A percentile compares a stretch with the other conserved stretches of the same genome.
Evolutionary conservation across 2,797 vertebrate genomes (phyloP).

Genomic region (Halcyon badia): DNA sequence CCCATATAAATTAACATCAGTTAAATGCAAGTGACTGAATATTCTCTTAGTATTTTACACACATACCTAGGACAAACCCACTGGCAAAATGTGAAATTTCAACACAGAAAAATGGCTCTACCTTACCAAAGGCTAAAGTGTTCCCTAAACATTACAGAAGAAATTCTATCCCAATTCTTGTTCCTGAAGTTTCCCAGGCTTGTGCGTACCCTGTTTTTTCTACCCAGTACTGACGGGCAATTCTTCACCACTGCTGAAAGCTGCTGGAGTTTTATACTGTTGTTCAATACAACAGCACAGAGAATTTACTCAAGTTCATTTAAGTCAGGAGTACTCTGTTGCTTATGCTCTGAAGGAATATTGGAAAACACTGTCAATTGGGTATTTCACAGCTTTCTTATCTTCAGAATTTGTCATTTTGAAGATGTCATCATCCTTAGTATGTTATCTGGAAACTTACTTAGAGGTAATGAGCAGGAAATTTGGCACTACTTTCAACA

Average conservation of each 20-base stretch:
- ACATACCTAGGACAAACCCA: background rate
- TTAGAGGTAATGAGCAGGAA: conserved; percentile 65
- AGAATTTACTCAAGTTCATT: background rate
- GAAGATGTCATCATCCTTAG: conserved; percentile 48
- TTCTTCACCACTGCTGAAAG: background rate
- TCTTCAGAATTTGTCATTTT: conserved; percentile 40
- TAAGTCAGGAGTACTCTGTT: background rate
- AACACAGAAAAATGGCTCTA: background rate
- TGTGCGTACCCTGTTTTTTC: background rate
- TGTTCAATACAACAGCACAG: background rate
- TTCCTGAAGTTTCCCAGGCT: background rate
- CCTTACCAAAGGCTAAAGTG: background rate
- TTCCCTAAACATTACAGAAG: background rate
- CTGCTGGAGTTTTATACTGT: background rate
- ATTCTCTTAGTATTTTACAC: background rate
- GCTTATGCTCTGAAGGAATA: background rate
- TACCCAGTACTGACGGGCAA: background rate
- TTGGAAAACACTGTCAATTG: conserved; percentile 38
- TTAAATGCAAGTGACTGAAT: background rate
- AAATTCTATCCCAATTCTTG: background rate
- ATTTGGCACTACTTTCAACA: conserved; percentile 61
- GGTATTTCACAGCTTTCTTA: conserved; percentile 37
- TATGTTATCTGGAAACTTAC: conserved; percentile 57
- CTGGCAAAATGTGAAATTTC: background rate
- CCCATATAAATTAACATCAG: background rate